phyloP scores from a whole-genome alignment of 2,888 invertebrate species.

The Pammene aurita region DNA sequence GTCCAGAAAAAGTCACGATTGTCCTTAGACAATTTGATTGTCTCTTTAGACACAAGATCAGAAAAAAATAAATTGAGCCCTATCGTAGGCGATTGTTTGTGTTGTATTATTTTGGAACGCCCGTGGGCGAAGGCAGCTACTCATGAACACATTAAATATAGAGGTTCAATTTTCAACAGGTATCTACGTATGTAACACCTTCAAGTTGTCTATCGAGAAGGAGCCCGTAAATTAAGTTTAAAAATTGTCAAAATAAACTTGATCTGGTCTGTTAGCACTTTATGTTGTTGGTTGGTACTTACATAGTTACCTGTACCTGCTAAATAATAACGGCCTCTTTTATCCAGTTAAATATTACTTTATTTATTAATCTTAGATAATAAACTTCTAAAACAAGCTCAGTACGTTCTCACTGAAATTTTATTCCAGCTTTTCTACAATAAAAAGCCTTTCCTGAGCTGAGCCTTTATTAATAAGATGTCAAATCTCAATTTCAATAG shows the following conservation, averaged over 20 bases:
- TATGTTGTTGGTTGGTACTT: no score
- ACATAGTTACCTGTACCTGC: no score
- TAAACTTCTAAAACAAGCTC: no score
- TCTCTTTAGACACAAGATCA: not conserved
- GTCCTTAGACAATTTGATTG: no score
- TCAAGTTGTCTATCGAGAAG: not conserved
- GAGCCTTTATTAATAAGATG: slow-evolving; percentile 4
- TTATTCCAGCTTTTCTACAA: not conserved
- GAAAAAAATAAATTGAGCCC: not conserved
- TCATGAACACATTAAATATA: slow-evolving; percentile 4
- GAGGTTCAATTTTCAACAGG: not conserved
- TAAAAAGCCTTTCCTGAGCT: not conserved
- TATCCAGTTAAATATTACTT: no score
- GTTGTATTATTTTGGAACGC: not conserved
- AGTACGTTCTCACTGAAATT: no score
- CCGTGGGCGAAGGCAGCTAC: slow-evolving; percentile 2
- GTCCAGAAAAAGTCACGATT: not conserved
- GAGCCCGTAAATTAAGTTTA: not conserved
- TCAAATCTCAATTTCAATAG: slow-evolving; percentile 12
- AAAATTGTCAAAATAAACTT: not conserved
- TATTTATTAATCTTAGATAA: no score
- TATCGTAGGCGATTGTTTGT: slow-evolving; percentile 4
- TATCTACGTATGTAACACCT: not conserved
- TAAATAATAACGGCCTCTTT: no score
- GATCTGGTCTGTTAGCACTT: no score